These are phyloP conservation scores for western clawed frog (Xenopus tropicalis) DNA, from an alignment of 2,113 vertebrate genomes.

Conservation along the genomic window UCB_Xtro_10.0 CM004450.2:94914001-94914500, in stretches of 20 bases:
- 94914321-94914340: too few species aligned
- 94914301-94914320: constrained; percentile 12
- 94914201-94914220: constrained; percentile 21
- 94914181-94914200: neutral
- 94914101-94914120: neutral
- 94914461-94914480: too few species aligned
- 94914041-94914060: neutral
- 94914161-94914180: neutral
- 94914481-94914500: too few species aligned
- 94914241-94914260: constrained; percentile 22
- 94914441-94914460: too few species aligned
- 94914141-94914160: neutral
- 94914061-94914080: neutral
- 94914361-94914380: too few species aligned
- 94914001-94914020: neutral
- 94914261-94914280: constrained; percentile 11
- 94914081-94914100: neutral
- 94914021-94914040: neutral
- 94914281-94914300: constrained; percentile 17
- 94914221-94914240: constrained; percentile 2
- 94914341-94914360: too few species aligned
- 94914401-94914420: too few species aligned
- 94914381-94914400: too few species aligned
- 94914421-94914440: too few species aligned
- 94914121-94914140: neutral